phyloP scores from a whole-genome alignment of 2,113 vertebrate genomes.

The Osmerus mordax region DNA sequence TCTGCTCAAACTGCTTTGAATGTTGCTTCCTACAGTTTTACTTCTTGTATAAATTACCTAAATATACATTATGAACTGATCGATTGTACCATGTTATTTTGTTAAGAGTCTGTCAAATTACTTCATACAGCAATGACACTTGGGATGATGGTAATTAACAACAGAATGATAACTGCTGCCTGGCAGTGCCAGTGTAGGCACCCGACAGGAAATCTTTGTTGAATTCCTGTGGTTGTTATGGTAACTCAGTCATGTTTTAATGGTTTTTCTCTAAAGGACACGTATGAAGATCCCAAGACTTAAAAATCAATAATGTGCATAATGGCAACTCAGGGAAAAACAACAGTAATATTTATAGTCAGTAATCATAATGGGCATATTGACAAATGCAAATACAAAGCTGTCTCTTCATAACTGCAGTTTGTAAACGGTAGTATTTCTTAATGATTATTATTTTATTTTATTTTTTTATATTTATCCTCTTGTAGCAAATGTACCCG shows the following conservation, averaged over 20 bases:
- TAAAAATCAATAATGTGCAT: constrained; percentile 3
- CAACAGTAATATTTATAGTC: constrained; percentile 48
- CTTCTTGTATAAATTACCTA: too few species aligned
- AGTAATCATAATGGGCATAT: constrained; percentile 35
- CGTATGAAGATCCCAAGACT: constrained; percentile 10
- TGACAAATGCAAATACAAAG: not conserved
- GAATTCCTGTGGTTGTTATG: too few species aligned
- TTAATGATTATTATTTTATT: not conserved
- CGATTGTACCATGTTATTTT: too few species aligned
- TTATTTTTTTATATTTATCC: not conserved
- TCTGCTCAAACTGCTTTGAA: too few species aligned
- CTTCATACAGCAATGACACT: too few species aligned
- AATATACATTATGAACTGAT: too few species aligned
- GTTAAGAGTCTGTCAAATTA: too few species aligned
- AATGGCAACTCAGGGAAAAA: constrained; percentile 70
- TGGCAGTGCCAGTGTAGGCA: too few species aligned
- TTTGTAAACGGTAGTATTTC: not conserved
- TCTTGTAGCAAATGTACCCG: constrained; percentile 21
- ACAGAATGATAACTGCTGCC: too few species aligned
- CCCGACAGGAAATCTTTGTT: too few species aligned
- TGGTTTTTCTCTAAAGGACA: constrained; percentile 14
- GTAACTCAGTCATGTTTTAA: not conserved
- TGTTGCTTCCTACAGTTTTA: too few species aligned
- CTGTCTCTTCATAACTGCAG: not conserved
- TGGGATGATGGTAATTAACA: too few species aligned